These are phyloP conservation scores for Iphiclides podalirius DNA, from an alignment of 2,888 invertebrate species.

Conservation along the genomic window DNA sequence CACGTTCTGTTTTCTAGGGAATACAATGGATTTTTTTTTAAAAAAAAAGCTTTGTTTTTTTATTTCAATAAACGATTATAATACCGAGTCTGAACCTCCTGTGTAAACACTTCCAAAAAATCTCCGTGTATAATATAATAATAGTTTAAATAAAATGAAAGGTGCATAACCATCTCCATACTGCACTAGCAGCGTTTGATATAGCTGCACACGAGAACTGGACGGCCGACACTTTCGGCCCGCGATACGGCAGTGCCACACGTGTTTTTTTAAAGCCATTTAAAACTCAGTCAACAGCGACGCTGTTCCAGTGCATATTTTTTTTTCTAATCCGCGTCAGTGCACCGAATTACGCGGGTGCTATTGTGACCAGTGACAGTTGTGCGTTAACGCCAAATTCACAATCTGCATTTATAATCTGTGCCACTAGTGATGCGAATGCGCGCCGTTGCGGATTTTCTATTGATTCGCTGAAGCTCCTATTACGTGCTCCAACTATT, in stretches of 20 bases:
- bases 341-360: not conserved
- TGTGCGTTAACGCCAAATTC: not conserved
- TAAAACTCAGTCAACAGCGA: slow-evolving; percentile 19
- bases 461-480: slow-evolving; percentile 19
- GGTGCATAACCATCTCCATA: slow-evolving; percentile 16
- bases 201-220: slow-evolving; percentile 9
- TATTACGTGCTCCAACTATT: slow-evolving; percentile 11
- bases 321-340: not conserved
- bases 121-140: no score
- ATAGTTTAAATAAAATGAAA: no score
- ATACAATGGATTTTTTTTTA: no score
- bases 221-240: slow-evolving; percentile 25
- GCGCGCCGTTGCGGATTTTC: slow-evolving; percentile 22
- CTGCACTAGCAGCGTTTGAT: slow-evolving; percentile 10
- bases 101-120: no score
- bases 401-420: slow-evolving; percentile 14
- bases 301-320: slow-evolving; percentile 1
- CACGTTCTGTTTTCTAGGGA: no score
- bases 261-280: slow-evolving; percentile 24
- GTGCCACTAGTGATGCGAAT: slow-evolving; percentile 20
- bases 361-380: not conserved
- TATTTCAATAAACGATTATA: no score
- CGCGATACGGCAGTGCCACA: slow-evolving; percentile 28
- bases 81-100: no score
- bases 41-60: no score